Evolutionary conservation across 2,113 vertebrate species (phyloP), one percentile per base, ranked within the genome.

Genomic region (Spermophilus dauricus): DNA sequence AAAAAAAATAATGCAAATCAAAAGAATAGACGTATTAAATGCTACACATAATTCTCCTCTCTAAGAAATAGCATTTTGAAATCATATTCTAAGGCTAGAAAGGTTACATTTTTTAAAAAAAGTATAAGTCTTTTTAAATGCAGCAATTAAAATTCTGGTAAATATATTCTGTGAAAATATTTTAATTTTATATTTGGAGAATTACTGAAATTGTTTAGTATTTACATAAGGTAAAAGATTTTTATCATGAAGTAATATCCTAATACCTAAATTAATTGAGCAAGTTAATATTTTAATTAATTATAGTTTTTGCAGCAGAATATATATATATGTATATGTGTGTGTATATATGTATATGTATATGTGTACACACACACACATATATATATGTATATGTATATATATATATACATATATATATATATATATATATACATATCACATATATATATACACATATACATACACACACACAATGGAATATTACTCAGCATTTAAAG

Each of bases 141-240:
- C 18, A 77, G 20, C 72, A 82, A n/a, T 45, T 82, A 51, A 14
- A 72, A 72, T 82, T 82, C 72, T 72, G 69, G 51, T n/a, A 90
- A 93, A 77, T 56, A 48, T 48, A 89, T 7, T 72, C 6, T n/a
- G 4, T 77, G 61, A 6, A 92, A 67, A 72, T 80, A 30, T 72
- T 94, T 93, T 84, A 16, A 34, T 69, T 87, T 82, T 90, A 6
- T 77, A 14, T 93, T 91, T 95, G n/a, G 22, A 83, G 39, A 77
- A 89, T 32, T 34, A 86, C 4, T 81, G 12, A 88, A 75, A 80
- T 67, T 76, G 34, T 75, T 83, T 91, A 82, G 18, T 75, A 63
- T 77, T 81, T 77, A 82, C 12, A 13, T 86, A 84, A 91, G 26
- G 5, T 63, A 91, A 87, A 80, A 26, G 1, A 32, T 61, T 83